A percentile compares a stretch with the other conserved stretches of the same genome.
phyloP scores from a whole-genome alignment of 2,888 invertebrate genomes.

The Drosophila vallismaia region DNA sequence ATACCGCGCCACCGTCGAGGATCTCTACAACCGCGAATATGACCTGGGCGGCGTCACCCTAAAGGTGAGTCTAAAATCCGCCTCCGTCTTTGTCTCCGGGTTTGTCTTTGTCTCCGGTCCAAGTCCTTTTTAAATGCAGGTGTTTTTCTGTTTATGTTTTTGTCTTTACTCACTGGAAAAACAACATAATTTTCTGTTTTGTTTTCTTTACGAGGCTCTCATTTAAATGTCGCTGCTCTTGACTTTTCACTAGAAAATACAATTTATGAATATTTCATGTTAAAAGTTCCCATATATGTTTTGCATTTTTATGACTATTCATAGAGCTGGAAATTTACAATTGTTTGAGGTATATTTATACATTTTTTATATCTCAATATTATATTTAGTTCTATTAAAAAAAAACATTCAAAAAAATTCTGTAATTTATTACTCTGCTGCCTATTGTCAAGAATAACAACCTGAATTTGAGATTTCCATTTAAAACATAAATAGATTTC shows the following conservation, averaged over 20 bases:
- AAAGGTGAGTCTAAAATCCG: conserved; percentile 85
- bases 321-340: background rate
- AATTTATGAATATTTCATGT: background rate
- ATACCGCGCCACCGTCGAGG: conserved; percentile 94
- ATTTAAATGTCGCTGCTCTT: conserved; percentile 3
- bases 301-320: background rate
- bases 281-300: background rate
- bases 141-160: background rate
- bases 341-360: background rate
- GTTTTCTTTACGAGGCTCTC: conserved; percentile 1
- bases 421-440: no score
- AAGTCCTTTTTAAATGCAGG: background rate
- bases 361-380: background rate
- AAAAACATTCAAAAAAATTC: background rate
- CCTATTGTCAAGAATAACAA: no score
- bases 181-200: conserved; percentile 1
- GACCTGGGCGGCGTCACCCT: conserved; percentile 90
- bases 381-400: no score
- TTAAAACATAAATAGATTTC: background rate
- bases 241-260: background rate
- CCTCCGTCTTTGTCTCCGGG: no score
- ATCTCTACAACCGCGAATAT: conserved; percentile 93
- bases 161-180: conserved; percentile 5
- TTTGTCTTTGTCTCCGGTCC: background rate
- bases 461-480: no score